Evolutionary conservation across 37 sponge, comb jelly and placozoan species (phyloP).

Genomic region (Chondrosia reniformis): DNA sequence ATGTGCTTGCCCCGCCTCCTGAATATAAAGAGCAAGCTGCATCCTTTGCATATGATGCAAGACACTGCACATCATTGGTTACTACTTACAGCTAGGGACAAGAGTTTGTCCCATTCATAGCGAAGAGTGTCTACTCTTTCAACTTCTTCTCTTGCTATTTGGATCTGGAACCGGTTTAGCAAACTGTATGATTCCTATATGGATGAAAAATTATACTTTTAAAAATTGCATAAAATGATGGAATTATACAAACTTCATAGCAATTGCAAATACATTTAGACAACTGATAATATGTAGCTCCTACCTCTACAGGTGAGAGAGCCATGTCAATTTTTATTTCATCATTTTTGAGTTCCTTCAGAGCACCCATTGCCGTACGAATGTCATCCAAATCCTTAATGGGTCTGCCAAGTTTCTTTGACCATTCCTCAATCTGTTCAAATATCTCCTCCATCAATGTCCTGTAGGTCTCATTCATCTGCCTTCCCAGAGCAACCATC

Average conservation of each 20-base stretch:
- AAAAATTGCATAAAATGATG: no score
- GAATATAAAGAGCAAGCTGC: no score
- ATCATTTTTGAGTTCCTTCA: conserved; percentile 81
- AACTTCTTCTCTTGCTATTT: conserved; percentile 80
- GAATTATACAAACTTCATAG: no score
- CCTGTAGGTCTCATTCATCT: conserved; percentile 70
- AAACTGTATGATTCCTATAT: conserved; percentile 88
- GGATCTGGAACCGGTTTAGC: conserved; percentile 75
- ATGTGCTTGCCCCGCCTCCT: no score
- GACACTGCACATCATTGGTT: no score
- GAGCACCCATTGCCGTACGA: conserved; percentile 81
- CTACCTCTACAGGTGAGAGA: conserved; percentile 83
- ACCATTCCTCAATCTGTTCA: conserved; percentile 79
- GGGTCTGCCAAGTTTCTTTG: conserved; percentile 66
- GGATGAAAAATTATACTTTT: no score
- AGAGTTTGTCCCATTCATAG: conserved; percentile 88
- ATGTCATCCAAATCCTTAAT: conserved; percentile 95
- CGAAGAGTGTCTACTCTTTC: conserved; percentile 94
- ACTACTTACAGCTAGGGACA: conserved; percentile 58
- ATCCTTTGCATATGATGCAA: no score
- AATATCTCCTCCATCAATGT: conserved; percentile 71
- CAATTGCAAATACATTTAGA: no score
- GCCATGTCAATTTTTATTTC: conserved; percentile 90
- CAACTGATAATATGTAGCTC: no score
- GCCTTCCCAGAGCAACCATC: conserved; percentile 80